Conservation (phyloP, 1,140 invertebrate species). For the Arion vulgaris region DNA sequence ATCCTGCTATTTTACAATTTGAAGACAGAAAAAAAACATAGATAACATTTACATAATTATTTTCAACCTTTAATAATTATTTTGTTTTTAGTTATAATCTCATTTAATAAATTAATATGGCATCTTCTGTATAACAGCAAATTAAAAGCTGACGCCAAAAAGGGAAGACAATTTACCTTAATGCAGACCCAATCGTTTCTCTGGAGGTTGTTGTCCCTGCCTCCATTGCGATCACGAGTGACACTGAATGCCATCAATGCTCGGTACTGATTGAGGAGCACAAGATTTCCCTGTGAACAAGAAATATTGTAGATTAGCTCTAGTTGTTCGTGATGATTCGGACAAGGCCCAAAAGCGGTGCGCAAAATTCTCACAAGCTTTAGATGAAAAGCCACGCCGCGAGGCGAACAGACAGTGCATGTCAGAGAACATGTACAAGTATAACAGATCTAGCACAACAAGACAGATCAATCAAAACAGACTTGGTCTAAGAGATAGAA, state of each 20-base stretch:
- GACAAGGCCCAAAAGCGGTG: not conserved
- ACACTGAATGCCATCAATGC: constrained; percentile 35
- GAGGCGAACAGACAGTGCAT: constrained; percentile 30
- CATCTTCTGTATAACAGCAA: no score
- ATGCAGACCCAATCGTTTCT: constrained; percentile 33
- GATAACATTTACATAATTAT: no score
- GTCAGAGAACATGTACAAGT: not conserved
- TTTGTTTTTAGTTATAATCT: no score
- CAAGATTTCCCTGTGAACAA: constrained; percentile 71
- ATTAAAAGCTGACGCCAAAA: not conserved
- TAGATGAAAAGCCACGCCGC: constrained; percentile 32
- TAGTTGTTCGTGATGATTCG: not conserved
- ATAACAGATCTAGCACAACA: not conserved
- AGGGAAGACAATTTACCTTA: not conserved
- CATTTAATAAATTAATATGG: no score
- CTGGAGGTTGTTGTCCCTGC: constrained; percentile 30
- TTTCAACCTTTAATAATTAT: no score
- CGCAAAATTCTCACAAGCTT: not conserved
- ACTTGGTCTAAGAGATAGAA: not conserved
- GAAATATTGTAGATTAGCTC: not conserved
- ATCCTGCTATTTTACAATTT: no score
- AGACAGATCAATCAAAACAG: constrained; percentile 4
- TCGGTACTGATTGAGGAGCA: constrained; percentile 71
- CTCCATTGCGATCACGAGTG: not conserved
- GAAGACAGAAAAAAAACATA: no score